Base-by-base conservation (phyloP, 2,888 invertebrate genomes). In the Himalopsyche anomala region DNA sequence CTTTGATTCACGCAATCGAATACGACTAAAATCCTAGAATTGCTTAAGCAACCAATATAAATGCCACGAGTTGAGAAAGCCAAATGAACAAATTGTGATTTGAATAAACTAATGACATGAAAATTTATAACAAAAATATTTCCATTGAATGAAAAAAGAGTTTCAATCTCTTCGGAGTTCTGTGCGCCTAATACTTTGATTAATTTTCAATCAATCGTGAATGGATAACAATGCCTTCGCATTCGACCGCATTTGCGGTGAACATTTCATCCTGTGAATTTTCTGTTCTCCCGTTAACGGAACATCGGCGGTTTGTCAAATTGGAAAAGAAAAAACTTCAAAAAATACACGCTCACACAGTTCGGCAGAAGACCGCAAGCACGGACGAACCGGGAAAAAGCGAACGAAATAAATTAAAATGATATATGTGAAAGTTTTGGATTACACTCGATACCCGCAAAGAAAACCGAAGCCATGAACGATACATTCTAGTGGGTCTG, bases 341-440 rank as follows among this genome's bases (percentile, higher is more conserved):
- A 62, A 56, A 62, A 62, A 62, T 62, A 28, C 28, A 28, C 62
- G 19, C 19, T 28, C n/a, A 28, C 62, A 4, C n/a, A 19, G 62
- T 62, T 62, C 62, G 28, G 62, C n/a, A 62, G 11, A 62, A 15
- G 74, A 74, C 74, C 28, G 38, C 74, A 74, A 51, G 28, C 74
- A 74, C 74, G 74, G 74, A 28, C 74, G 36, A 15, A 15, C 36
- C 74, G 74, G 74, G 38, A 74, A 51, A 51, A 62, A 62, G 62
- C 15, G 19, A 62, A 19, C n/a, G 28, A 74, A 36, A 74, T 74
- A 74, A 74, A 74, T 74, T 74, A 74, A 74, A 74, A 74, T 74
- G 74, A 74, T 74, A 74, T 74, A 74, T 38, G 74, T 12, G 74
- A 74, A 74, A 74, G 74, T 74, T 74, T 74, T 74, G 36, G 15